Evolutionary conservation across 1,140 invertebrate species (phyloP).

Genomic region (Thaumetopoea pityocampa): DNA sequence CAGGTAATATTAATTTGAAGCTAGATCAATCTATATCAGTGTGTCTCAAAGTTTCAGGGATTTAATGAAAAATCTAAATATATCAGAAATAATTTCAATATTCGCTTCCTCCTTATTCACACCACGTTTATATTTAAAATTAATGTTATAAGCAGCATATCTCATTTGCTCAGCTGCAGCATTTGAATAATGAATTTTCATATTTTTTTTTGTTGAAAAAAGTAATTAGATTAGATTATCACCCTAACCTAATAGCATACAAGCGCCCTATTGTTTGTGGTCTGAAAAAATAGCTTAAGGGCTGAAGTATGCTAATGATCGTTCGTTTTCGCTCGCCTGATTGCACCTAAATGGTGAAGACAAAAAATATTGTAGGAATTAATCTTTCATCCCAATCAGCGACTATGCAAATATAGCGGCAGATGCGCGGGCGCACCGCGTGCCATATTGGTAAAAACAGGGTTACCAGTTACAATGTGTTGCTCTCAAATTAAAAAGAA

Average conservation of each 20-base stretch:
- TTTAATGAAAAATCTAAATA: too few relatives aligned
- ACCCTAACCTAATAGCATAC: constrained; percentile 71
- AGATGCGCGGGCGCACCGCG: constrained; percentile 43
- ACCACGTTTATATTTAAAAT: constrained; percentile 23
- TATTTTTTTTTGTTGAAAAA: constrained; percentile 55
- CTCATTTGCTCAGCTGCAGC: constrained; percentile 62
- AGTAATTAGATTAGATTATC: constrained; percentile 74
- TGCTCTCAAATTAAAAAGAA: too few relatives aligned
- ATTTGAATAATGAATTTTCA: constrained; percentile 71
- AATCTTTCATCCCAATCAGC: constrained; percentile 65
- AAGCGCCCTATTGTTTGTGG: constrained; percentile 66
- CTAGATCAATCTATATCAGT: too few relatives aligned
- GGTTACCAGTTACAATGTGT: too few relatives aligned
- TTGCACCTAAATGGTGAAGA: constrained; percentile 69
- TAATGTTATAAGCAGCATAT: constrained; percentile 49
- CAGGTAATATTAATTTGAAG: too few relatives aligned
- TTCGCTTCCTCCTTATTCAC: too few relatives aligned
- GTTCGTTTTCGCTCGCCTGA: constrained; percentile 60
- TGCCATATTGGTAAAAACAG: constrained; percentile 42
- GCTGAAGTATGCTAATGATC: constrained; percentile 74
- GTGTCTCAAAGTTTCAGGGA: too few relatives aligned
- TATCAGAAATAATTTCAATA: too few relatives aligned
- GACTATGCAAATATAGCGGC: constrained; percentile 62
- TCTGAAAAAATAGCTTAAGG: constrained; percentile 74
- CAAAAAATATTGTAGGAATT: constrained; percentile 69